A percentile compares a stretch with the other conserved stretches of the same genome.
phyloP scores from a whole-genome alignment of 1,140 invertebrate species.

The Drosophila burlai region DNA sequence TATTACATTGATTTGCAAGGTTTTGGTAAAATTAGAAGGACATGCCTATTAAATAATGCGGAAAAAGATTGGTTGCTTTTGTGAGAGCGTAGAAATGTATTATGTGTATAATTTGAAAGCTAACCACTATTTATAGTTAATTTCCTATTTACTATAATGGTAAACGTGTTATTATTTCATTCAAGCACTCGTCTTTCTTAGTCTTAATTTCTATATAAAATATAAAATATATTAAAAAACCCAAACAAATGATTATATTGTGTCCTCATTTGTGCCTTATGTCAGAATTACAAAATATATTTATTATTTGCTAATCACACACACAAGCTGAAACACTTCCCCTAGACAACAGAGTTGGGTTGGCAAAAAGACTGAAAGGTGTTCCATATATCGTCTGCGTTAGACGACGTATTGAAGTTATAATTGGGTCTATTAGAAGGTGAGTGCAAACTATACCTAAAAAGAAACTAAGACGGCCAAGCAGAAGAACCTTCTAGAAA shows the following conservation, averaged over 20 bases:
- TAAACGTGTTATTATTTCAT: background rate
- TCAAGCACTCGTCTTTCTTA: background rate
- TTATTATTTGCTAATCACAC: conserved; percentile 20
- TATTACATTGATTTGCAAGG: conserved; percentile 7
- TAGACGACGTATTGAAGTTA: conserved; percentile 51
- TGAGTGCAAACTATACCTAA: background rate
- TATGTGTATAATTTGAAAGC: background rate
- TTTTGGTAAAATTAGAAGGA: background rate
- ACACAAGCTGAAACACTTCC: conserved; percentile 27
- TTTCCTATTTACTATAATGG: background rate
- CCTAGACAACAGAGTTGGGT: conserved; percentile 7
- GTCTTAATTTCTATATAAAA: background rate
- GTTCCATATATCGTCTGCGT: conserved; percentile 41
- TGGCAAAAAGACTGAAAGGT: conserved; percentile 1
- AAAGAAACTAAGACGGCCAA: background rate
- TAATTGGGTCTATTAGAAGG: conserved; percentile 12
- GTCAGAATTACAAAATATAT: background rate
- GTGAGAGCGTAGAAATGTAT: too few species aligned
- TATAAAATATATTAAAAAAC: background rate
- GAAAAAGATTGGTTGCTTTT: background rate
- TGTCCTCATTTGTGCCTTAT: background rate
- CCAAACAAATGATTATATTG: too few species aligned
- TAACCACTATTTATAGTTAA: background rate
- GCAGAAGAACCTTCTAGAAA: background rate
- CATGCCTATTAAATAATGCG: conserved; percentile 4